Evolutionary conservation across 2,888 invertebrate genomes (phyloP), one percentile per base, ranked within the genome.

Genomic region (Ochropacha duplaris): DNA sequence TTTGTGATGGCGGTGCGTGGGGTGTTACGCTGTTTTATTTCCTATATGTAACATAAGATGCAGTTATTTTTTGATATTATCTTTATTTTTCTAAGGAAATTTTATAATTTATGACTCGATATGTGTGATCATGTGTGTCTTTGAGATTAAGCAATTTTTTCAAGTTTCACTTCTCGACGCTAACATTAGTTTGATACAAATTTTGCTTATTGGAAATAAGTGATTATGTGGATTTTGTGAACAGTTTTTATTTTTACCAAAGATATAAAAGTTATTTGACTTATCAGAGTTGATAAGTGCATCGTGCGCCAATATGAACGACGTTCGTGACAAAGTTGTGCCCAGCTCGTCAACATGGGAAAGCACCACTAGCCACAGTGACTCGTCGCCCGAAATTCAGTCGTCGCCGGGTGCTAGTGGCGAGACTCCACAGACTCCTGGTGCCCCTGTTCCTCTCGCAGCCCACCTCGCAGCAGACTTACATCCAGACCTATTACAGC

Each of bases 401-500:
- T 88, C 90, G 1, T 91, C 92, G 14, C 92, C 92, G 0, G 84
- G 88, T 62, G 84, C 84, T 14, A 87, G 91, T 57, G 89, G 87
- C 4, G 92, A 92, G 57, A 87, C 89, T 0, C 94, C 94, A 2
- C 94, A 94, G 65, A 94, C 94, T 9, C 94, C 94, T 11, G 94
- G 94, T 56, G 90, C 93, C 49, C 94, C 94, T n/a, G 94, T 87
- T 50, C 93, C 89, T 2, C 77, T 92, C 24, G 90, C 92, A 5
- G 89, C 88, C 28, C 91, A 92, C 66, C 83, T 91, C 44, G 89
- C 90, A 49, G 89, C 90, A 5, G 93, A 93, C 44, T 75, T 93
- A 56, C 93, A 92, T 64, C 92, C 93, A 49, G 93, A 93, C 72
- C 79, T 93, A 31, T 69, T 94, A 8, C 96, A 97, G 79, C 97